These are phyloP conservation scores for Mimas tiliae DNA, from an alignment of 2,888 invertebrate genomes.

Conservation along the genomic window DNA sequence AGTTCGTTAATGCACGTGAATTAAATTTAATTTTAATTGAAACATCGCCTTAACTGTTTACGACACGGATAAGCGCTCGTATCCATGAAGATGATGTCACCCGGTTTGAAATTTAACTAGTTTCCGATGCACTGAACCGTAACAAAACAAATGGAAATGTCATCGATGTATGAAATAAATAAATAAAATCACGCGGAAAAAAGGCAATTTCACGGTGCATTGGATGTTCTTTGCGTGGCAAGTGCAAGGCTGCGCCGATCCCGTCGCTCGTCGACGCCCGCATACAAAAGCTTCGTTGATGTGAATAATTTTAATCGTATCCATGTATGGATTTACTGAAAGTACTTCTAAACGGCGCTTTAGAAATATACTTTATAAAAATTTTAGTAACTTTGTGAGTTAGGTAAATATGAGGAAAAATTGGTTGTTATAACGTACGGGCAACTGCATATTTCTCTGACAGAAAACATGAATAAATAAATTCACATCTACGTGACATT, in stretches of 20 bases:
- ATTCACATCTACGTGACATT: too few species aligned
- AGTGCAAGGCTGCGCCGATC: constrained; percentile 55
- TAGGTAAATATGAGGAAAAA: too few species aligned
- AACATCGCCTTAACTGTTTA: constrained; percentile 35
- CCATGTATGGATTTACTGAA: constrained; percentile 33
- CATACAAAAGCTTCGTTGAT: constrained; percentile 69
- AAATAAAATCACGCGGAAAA: constrained; percentile 84
- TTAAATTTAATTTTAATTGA: constrained; percentile 56
- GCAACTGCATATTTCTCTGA: too few species aligned
- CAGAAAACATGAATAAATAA: too few species aligned
- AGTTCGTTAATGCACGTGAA: constrained; percentile 57
- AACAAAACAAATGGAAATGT: constrained; percentile 67
- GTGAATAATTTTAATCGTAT: constrained; percentile 68
- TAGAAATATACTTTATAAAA: background rate
- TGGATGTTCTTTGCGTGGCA: constrained; percentile 75
- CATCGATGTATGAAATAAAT: constrained; percentile 81
- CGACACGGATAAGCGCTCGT: constrained; percentile 37
- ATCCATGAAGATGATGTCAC: constrained; percentile 38
- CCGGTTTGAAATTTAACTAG: constrained; percentile 46
- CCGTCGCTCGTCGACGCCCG: constrained; percentile 55
- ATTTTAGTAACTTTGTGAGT: too few species aligned
- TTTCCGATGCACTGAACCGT: constrained; percentile 61
- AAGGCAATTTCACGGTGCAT: constrained; percentile 85
- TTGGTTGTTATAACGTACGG: too few species aligned
- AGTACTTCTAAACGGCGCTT: constrained; percentile 1